Percentiles rank a stretch among this genome's conserved stretches.
These are phyloP conservation scores for Paramuricea clavata DNA, from an alignment of 92 coral and sea anemone genomes.

Conservation along the genomic window DNA sequence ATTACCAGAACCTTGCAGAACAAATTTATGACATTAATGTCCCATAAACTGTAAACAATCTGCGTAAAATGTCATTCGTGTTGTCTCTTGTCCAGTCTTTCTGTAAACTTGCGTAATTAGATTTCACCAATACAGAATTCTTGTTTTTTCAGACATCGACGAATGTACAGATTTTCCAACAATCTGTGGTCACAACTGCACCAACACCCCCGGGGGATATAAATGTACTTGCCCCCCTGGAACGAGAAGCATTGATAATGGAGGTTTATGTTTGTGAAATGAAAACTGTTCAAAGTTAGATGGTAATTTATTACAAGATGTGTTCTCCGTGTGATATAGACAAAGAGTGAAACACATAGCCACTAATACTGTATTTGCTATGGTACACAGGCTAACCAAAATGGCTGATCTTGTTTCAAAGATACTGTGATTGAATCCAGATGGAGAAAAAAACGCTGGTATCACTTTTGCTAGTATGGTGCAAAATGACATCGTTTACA, in stretches of 20 bases:
- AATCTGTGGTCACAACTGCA: slow-evolving; percentile 85
- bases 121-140: neutral
- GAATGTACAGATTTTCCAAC: slow-evolving; percentile 86
- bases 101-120: neutral
- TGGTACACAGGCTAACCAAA: neutral
- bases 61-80: too few relatives aligned
- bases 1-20: too few relatives aligned
- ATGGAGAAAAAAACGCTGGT: neutral
- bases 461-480: neutral
- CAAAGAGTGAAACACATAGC: neutral
- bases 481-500: neutral
- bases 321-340: neutral
- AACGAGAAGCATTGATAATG: slow-evolving; percentile 82
- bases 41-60: too few relatives aligned
- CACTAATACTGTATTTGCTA: neutral
- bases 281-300: neutral
- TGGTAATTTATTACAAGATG: neutral
- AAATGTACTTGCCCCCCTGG: slow-evolving; percentile 89
- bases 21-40: too few relatives aligned
- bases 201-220: slow-evolving; percentile 93
- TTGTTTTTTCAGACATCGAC: slow-evolving; percentile 78
- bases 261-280: slow-evolving; percentile 74
- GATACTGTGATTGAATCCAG: neutral
- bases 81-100: too few relatives aligned
- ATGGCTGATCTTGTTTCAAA: slow-evolving; percentile 1